These are phyloP conservation scores for Drymonia ruficornis DNA, from an alignment of 2,888 invertebrate species.

Conservation along the genomic window DNA sequence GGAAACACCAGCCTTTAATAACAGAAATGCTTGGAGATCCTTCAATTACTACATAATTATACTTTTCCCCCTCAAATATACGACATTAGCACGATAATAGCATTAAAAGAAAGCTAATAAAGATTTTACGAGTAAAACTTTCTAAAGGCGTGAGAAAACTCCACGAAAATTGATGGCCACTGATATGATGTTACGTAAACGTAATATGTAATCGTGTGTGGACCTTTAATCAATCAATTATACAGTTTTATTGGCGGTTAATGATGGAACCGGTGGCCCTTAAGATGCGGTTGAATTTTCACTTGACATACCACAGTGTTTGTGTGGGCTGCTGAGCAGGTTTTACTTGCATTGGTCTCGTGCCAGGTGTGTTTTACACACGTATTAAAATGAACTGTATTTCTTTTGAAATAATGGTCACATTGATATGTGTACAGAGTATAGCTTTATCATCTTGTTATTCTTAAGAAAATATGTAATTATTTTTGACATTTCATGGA, in stretches of 20 bases:
- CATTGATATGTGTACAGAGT: background rate
- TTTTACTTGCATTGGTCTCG: constrained; percentile 7
- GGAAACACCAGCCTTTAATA: no score
- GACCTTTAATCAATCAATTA: constrained; percentile 21
- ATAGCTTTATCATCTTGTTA: background rate
- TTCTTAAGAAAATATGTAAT: constrained; percentile 13
- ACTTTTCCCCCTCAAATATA: background rate
- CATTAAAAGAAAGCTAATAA: constrained; percentile 19
- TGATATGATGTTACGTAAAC: constrained; percentile 17
- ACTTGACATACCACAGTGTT: constrained; percentile 8
- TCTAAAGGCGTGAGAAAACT: constrained; percentile 24
- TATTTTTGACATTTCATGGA: constrained; percentile 25
- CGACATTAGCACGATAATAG: constrained; percentile 14
- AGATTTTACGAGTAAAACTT: constrained; percentile 24
- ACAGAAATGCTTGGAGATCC: no score
- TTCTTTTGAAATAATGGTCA: background rate
- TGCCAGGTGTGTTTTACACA: background rate
- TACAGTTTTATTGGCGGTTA: constrained; percentile 19
- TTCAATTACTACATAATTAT: background rate
- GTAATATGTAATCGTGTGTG: constrained; percentile 17
- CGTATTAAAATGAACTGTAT: background rate
- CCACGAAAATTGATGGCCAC: constrained; percentile 14
- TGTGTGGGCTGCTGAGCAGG: constrained; percentile 16
- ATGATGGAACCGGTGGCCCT: constrained; percentile 14
- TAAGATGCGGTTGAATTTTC: constrained; percentile 17